These are phyloP conservation scores for Corythoichthys haematopterus DNA, from an alignment of 2,113 vertebrate genomes.

Conservation along the genomic window DNA sequence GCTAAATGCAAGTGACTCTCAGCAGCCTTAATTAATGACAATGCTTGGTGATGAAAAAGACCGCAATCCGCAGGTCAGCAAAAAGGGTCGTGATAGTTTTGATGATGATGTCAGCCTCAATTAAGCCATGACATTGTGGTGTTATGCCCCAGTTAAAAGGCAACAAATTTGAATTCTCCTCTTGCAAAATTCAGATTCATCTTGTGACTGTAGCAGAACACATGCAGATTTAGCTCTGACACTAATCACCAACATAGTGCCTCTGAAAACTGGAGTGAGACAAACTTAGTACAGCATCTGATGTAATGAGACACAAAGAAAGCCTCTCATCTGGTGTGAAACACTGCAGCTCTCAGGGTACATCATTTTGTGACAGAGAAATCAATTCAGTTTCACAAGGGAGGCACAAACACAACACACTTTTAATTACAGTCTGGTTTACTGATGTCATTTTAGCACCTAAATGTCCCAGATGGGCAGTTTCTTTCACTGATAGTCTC, in stretches of 20 bases:
- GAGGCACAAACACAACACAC: conserved; percentile 49
- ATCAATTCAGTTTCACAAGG: conserved; percentile 43
- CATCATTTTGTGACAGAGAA: conserved; percentile 38
- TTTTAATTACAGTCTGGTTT: conserved; percentile 68
- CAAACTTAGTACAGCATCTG: not conserved
- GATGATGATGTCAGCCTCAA: conserved; percentile 1
- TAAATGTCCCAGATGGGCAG: conserved; percentile 44
- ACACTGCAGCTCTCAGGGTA: conserved; percentile 24
- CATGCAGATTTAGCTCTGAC: not conserved
- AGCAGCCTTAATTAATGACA: conserved; percentile 15
- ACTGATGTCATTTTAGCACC: conserved; percentile 61
- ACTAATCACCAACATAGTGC: conserved; percentile 1
- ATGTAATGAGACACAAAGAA: conserved; percentile 15
- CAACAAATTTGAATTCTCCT: not conserved
- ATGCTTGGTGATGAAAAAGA: conserved; percentile 21
- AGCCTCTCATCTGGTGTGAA: conserved; percentile 30
- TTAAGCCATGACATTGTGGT: not conserved
- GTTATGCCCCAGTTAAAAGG: not conserved
- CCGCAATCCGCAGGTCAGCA: conserved; percentile 4
- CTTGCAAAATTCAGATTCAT: not conserved
- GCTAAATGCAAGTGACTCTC: conserved; percentile 27
- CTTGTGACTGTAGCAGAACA: not conserved
- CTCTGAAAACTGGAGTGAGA: not conserved
- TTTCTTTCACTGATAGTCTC: conserved; percentile 8
- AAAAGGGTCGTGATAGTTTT: conserved; percentile 1